phyloP scores from a whole-genome alignment of 2,888 invertebrate species.

The Agriotes lineatus region DNA sequence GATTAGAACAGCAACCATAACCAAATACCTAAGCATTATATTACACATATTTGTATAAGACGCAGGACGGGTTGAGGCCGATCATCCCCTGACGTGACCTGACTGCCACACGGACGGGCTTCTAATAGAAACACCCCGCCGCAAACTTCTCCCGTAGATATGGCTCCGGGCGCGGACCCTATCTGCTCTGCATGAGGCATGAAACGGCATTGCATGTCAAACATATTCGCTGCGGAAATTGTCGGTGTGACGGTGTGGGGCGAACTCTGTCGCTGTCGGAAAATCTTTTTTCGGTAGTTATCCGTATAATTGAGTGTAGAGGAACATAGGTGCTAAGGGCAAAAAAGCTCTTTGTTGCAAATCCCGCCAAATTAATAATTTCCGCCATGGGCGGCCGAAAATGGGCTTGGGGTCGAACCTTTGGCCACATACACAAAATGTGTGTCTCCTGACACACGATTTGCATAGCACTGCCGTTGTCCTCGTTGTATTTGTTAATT shows the following conservation, averaged over 20 bases:
- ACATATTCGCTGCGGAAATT: slow-evolving; percentile 39
- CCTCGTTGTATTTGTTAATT: slow-evolving; percentile 33
- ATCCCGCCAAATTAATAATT: slow-evolving; percentile 22
- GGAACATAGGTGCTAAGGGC: slow-evolving; percentile 12
- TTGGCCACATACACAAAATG: slow-evolving; percentile 5
- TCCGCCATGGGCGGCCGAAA: background rate
- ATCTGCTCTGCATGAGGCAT: slow-evolving; percentile 41
- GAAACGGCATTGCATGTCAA: slow-evolving; percentile 40
- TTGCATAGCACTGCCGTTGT: slow-evolving; percentile 23
- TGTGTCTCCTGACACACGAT: slow-evolving; percentile 13
- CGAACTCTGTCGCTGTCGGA: slow-evolving; percentile 1
- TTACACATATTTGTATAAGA: slow-evolving; percentile 43
- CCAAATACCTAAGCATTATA: slow-evolving; percentile 36
- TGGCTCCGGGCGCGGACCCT: slow-evolving; percentile 40
- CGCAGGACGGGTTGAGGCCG: slow-evolving; percentile 42
- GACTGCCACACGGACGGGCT: slow-evolving; percentile 42
- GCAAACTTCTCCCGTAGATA: slow-evolving; percentile 43
- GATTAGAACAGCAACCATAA: slow-evolving; percentile 24
- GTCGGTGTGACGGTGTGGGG: slow-evolving; percentile 25
- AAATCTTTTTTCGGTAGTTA: slow-evolving; percentile 17
- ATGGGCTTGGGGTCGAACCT: background rate
- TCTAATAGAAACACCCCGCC: slow-evolving; percentile 47
- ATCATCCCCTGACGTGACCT: slow-evolving; percentile 48
- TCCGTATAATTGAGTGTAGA: slow-evolving; percentile 22
- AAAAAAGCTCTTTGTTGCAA: slow-evolving; percentile 18